These are phyloP conservation scores for Falco novaeseelandiae DNA, from an alignment of 2,797 vertebrate species.

Conservation along the genomic window DNA sequence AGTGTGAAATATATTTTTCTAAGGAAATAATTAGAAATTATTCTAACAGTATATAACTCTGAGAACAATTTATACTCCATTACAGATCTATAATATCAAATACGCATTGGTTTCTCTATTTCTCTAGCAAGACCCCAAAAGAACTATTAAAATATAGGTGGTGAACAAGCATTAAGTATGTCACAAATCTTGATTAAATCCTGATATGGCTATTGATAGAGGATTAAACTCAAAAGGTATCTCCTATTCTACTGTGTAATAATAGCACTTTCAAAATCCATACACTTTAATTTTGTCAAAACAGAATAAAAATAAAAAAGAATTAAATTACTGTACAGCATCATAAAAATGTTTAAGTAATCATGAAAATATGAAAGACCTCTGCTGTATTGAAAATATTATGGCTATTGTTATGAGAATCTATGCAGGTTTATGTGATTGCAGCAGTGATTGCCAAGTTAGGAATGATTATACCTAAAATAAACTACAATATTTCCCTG, in stretches of 20 bases:
- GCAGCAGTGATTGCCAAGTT: not conserved
- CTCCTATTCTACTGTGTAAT: not conserved
- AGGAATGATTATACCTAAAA: not conserved
- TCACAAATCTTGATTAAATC: not conserved
- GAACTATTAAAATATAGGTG: not conserved
- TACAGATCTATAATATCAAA: not conserved
- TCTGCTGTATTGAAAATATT: not conserved
- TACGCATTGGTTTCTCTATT: not conserved
- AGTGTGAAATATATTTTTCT: not conserved
- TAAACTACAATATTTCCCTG: not conserved
- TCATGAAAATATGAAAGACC: not conserved
- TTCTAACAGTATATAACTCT: not conserved
- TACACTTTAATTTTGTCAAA: slow-evolving; percentile 13
- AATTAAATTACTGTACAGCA: not conserved
- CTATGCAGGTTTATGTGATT: not conserved
- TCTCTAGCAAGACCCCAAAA: not conserved
- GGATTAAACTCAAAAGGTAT: not conserved
- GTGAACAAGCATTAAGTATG: not conserved
- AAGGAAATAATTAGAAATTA: not conserved
- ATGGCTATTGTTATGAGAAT: not conserved
- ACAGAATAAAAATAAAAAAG: slow-evolving; percentile 7
- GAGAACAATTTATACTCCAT: not conserved
- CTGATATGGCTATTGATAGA: not conserved
- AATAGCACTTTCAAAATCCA: not conserved
- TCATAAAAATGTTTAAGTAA: not conserved